Percentiles rank a stretch among this genome's conserved stretches.
Evolutionary conservation across 1,140 invertebrate genomes (phyloP).

Genomic region (Copidosoma floridanum): DNA sequence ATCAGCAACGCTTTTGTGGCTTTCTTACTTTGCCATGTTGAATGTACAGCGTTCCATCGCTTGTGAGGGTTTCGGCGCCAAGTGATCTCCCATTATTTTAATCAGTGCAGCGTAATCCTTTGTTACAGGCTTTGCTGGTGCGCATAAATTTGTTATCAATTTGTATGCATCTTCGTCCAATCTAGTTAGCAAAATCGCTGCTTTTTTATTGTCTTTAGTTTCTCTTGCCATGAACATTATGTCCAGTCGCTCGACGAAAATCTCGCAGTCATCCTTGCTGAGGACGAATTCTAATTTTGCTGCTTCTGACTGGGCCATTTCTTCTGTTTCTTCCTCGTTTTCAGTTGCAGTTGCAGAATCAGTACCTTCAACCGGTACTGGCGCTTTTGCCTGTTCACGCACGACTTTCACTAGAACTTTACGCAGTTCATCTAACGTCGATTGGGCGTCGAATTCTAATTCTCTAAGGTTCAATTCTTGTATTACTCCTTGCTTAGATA

Average conservation of each 20-base stretch:
- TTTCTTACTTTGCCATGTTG: too few species aligned
- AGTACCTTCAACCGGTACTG: background rate
- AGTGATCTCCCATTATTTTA: too few species aligned
- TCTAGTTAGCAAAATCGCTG: too few species aligned
- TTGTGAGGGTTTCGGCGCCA: too few species aligned
- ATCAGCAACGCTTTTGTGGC: too few species aligned
- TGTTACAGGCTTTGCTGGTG: too few species aligned
- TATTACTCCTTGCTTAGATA: background rate
- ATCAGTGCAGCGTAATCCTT: too few species aligned
- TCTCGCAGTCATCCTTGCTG: too few species aligned
- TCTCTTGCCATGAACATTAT: conserved; percentile 11
- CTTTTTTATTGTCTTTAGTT: too few species aligned
- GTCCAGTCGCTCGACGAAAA: conserved; percentile 13
- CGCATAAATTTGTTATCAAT: too few species aligned
- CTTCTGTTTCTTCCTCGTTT: background rate
- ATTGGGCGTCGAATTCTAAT: background rate
- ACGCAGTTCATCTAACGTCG: background rate
- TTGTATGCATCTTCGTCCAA: too few species aligned
- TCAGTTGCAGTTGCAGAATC: background rate
- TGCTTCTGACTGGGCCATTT: background rate
- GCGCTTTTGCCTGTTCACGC: background rate
- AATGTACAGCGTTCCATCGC: too few species aligned
- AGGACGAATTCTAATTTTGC: conserved; percentile 14
- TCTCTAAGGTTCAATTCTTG: background rate
- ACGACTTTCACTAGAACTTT: background rate